Conservation (phyloP, 2,113 vertebrate genomes). For the Hippocampus zosterae region DNA sequence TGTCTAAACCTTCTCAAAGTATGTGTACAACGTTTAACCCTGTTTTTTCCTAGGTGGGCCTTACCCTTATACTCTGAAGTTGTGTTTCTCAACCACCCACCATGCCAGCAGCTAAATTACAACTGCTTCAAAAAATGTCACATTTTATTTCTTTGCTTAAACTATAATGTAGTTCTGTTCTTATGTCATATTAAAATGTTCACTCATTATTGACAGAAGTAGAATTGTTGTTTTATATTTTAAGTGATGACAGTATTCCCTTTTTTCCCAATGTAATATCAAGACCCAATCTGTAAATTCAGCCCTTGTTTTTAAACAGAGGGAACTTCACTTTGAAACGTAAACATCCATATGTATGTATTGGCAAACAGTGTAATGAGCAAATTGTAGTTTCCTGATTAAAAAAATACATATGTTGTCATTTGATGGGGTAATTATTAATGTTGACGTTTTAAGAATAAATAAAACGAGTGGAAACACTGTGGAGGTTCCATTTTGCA, state of each 20-base stretch:
- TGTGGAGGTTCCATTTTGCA: background rate
- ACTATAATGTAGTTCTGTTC: constrained; percentile 28
- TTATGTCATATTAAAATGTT: constrained; percentile 16
- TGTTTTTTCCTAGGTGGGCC: constrained; percentile 75
- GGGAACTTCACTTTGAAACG: background rate
- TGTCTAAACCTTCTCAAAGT: constrained; percentile 2
- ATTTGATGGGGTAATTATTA: background rate
- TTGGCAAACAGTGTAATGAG: background rate
- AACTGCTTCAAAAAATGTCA: constrained; percentile 23
- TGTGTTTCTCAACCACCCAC: constrained; percentile 91
- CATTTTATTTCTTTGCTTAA: constrained; percentile 37
- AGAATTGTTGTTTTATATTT: constrained; percentile 29
- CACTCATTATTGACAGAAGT: constrained; percentile 34
- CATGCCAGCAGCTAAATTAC: constrained; percentile 82
- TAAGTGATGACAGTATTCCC: background rate
- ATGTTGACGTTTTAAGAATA: background rate
- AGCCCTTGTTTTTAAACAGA: constrained; percentile 45
- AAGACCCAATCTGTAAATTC: constrained; percentile 4
- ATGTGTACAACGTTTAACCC: background rate
- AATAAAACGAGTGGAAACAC: background rate
- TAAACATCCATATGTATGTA: background rate
- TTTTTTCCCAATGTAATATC: background rate
- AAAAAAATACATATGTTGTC: background rate
- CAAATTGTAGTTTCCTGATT: background rate
- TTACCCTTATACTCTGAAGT: constrained; percentile 88